A percentile compares a stretch with the other conserved stretches of the same genome.
These are phyloP conservation scores for Copsychus sechellarum DNA, from an alignment of 2,113 vertebrate genomes.

Conservation along the genomic window DNA sequence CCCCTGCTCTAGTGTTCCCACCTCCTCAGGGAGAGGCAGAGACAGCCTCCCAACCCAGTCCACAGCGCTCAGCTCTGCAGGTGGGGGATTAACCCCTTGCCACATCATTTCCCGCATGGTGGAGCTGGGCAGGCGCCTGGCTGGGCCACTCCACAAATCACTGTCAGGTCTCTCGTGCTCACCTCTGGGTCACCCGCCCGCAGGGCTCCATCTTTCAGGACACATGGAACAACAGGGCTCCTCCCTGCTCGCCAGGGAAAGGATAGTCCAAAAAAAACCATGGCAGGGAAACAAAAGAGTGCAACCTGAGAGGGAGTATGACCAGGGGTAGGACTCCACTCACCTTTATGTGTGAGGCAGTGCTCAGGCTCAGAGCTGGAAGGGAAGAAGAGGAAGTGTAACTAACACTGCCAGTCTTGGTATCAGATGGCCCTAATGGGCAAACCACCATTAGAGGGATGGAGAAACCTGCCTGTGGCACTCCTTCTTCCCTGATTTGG, in stretches of 20 bases:
- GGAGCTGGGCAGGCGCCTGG: not conserved
- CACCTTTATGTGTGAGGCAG: constrained; percentile 61
- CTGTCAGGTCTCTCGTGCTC: not conserved
- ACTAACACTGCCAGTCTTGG: not conserved
- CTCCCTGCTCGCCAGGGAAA: not conserved
- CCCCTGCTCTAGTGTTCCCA: constrained; percentile 9
- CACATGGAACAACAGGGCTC: not conserved
- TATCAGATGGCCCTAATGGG: not conserved
- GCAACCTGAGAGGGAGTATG: not conserved
- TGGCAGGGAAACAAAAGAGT: not conserved
- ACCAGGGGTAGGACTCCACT: not conserved
- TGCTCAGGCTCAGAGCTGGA: constrained; percentile 55
- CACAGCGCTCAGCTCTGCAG: not conserved
- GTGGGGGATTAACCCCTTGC: constrained; percentile 41
- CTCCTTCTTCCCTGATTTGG: not conserved
- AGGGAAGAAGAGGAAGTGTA: not conserved
- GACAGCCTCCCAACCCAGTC: not conserved
- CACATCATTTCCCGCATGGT: not conserved
- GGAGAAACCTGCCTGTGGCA: not conserved
- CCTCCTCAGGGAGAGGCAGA: not conserved
- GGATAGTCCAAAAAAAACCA: not conserved
- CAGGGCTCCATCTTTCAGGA: not conserved
- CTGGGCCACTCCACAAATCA: not conserved
- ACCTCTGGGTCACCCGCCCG: not conserved
- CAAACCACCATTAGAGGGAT: not conserved